These are phyloP conservation scores for Zaprionus africanus DNA, from an alignment of 1,140 invertebrate genomes.

Conservation along the genomic window DNA sequence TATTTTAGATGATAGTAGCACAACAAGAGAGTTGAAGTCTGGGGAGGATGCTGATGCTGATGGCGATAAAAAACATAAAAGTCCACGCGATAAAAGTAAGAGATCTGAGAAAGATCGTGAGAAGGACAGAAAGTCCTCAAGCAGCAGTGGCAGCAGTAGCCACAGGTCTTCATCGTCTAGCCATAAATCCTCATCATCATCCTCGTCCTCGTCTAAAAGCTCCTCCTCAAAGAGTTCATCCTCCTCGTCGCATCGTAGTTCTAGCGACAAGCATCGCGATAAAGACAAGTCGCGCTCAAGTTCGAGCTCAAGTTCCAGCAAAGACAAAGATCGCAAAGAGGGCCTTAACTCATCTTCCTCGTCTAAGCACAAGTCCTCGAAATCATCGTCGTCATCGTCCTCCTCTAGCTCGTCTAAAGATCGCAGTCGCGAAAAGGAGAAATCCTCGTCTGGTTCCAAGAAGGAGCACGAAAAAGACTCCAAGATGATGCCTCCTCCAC, in stretches of 20 bases:
- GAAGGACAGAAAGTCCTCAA: constrained; percentile 82
- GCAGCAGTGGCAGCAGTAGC: constrained; percentile 58
- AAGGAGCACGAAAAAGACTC: constrained; percentile 87
- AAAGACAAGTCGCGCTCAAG: constrained; percentile 74
- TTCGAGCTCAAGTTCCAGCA: constrained; percentile 71
- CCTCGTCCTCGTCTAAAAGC: constrained; percentile 70
- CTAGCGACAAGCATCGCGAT: constrained; percentile 74
- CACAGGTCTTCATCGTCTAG: constrained; percentile 78
- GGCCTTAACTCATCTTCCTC: constrained; percentile 54
- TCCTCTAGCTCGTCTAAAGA: constrained; percentile 78
- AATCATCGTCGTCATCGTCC: constrained; percentile 68
- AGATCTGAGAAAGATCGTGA: constrained; percentile 84
- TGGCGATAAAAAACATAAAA: constrained; percentile 64
- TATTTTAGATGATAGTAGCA: constrained; percentile 76
- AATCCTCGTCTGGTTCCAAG: constrained; percentile 48
- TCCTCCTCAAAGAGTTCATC: constrained; percentile 75
- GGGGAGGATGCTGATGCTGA: constrained; percentile 60
- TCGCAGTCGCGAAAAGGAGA: constrained; percentile 79
- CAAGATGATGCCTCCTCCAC: constrained; percentile 87
- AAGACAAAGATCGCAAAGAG: constrained; percentile 75
- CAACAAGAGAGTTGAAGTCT: constrained; percentile 48
- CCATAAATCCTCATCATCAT: constrained; percentile 70
- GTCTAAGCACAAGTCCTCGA: constrained; percentile 77
- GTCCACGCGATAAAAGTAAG: constrained; percentile 67
- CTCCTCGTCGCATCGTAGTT: constrained; percentile 80